phyloP scores from a whole-genome alignment of 2,113 vertebrate species.

The Alces alces region DNA sequence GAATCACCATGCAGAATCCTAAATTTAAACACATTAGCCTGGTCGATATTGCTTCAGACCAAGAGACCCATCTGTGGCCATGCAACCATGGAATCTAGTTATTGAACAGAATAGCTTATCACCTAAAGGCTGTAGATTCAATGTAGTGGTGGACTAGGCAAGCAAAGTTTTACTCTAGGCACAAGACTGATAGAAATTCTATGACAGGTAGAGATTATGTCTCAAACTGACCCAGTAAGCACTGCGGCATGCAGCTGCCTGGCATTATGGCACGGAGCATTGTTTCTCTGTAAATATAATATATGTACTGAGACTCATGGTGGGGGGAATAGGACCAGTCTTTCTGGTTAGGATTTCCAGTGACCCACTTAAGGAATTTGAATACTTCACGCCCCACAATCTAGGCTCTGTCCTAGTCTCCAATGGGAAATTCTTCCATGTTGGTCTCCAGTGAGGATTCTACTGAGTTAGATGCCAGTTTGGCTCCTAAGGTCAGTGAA shows the following conservation, averaged over 20 bases:
- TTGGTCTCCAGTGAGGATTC: fast-evolving
- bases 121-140: neutral
- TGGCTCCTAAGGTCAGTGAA: neutral
- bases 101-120: neutral
- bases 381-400: neutral
- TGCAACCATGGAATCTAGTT: neutral
- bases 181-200: neutral
- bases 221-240: neutral
- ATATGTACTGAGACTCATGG: neutral
- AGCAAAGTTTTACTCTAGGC: neutral
- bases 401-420: neutral
- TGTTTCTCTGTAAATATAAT: neutral
- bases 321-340: no score
- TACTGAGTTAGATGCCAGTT: neutral
- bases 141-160: neutral
- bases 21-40: neutral
- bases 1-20: neutral
- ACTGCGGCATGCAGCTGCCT: neutral
- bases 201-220: neutral
- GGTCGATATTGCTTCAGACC: neutral
- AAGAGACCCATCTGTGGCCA: neutral
- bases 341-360: neutral
- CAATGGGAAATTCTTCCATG: neutral
- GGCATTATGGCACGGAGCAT: neutral
- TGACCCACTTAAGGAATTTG: neutral